Evolutionary conservation across 2,113 vertebrate genomes (phyloP).

Genomic region (Ceratotherium simum): DNA sequence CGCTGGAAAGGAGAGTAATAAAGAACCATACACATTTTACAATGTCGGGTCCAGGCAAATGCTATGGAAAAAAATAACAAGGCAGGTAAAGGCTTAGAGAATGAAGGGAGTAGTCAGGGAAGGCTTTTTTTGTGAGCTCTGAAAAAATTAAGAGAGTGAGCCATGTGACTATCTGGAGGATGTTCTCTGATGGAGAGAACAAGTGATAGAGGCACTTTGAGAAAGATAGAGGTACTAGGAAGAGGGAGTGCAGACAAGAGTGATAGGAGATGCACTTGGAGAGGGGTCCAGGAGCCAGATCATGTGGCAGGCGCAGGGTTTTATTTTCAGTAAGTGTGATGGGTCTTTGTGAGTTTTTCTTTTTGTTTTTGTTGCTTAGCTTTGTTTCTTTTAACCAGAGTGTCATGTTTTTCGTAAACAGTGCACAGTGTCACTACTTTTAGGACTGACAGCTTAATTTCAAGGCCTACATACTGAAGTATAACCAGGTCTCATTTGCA

Average conservation of each 20-base stretch:
- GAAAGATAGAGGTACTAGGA: background rate
- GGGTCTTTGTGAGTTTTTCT: background rate
- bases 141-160: background rate
- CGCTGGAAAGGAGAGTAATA: background rate
- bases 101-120: background rate
- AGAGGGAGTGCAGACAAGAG: background rate
- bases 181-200: background rate
- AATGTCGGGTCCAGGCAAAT: background rate
- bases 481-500: conserved; percentile 43
- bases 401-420: conserved; percentile 24
- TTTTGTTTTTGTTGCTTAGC: conserved; percentile 20
- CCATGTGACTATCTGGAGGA: background rate
- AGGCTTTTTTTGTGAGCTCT: background rate
- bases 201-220: background rate
- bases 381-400: conserved; percentile 9
- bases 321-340: background rate
- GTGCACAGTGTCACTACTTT: conserved; percentile 35
- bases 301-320: background rate
- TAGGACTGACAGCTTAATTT: conserved; percentile 53
- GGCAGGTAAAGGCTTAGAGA: background rate
- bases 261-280: background rate
- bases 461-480: conserved; percentile 7
- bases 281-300: background rate
- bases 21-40: background rate
- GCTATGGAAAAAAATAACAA: background rate